phyloP scores from a whole-genome alignment of 2,113 vertebrate species.

The Cairina moschata region DNA sequence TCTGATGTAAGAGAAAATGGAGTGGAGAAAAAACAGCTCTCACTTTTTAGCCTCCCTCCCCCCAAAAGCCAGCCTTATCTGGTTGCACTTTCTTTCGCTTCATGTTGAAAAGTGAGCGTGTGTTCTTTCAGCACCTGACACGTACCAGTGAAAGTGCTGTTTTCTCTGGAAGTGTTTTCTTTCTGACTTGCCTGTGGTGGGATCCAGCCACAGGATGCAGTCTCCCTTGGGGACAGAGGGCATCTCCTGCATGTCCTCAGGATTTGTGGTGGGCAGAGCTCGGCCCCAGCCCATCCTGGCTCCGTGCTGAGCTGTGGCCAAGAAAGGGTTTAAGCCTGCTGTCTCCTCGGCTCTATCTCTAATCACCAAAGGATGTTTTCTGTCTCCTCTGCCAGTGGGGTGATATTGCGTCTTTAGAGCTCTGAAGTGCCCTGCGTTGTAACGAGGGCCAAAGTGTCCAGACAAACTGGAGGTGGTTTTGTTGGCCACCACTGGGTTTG shows the following conservation, averaged over 20 bases:
- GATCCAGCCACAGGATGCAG: neutral
- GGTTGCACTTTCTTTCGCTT: neutral
- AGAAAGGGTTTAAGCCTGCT: neutral
- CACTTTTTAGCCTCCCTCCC: neutral
- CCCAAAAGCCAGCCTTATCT: neutral
- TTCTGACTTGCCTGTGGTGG: rapidly evolving
- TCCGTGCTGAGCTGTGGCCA: neutral
- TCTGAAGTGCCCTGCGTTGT: neutral
- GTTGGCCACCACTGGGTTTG: conserved; percentile 14
- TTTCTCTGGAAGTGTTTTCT: neutral
- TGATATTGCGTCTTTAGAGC: neutral
- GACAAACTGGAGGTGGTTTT: neutral
- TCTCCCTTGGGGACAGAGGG: neutral
- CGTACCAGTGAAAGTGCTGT: neutral
- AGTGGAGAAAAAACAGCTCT: neutral
- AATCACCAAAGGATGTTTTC: neutral
- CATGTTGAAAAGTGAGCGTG: neutral
- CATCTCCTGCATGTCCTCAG: neutral
- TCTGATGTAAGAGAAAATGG: neutral
- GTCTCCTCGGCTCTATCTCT: neutral
- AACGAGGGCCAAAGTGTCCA: neutral
- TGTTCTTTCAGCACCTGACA: neutral
- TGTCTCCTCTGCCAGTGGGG: neutral
- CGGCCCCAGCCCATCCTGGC: neutral
- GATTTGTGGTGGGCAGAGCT: neutral